Evolutionary conservation across 2,888 invertebrate genomes (phyloP).

Genomic region (Allacma fusca): DNA sequence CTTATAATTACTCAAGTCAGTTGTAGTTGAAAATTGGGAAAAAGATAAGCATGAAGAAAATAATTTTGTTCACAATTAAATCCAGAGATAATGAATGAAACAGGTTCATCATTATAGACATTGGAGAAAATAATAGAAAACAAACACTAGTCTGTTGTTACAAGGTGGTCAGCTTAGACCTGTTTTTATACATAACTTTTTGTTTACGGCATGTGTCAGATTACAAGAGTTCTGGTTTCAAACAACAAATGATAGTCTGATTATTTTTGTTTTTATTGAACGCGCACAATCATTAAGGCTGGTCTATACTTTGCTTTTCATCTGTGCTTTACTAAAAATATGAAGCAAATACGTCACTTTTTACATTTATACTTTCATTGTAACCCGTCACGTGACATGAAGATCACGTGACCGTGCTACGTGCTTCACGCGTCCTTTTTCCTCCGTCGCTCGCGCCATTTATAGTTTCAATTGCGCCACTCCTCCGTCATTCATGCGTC

Average conservation of each 20-base stretch:
- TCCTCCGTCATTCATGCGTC: too few species aligned
- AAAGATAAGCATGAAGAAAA: background rate
- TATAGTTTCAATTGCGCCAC: too few species aligned
- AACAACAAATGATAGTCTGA: background rate
- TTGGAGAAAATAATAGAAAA: background rate
- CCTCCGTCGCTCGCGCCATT: too few species aligned
- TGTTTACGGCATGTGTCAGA: background rate
- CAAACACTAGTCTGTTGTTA: background rate
- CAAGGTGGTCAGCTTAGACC: background rate
- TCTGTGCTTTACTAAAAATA: too few species aligned
- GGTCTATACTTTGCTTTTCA: too few species aligned
- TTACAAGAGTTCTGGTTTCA: background rate
- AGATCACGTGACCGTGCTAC: too few species aligned
- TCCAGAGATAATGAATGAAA: background rate
- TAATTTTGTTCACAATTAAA: background rate
- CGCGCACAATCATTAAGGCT: too few species aligned
- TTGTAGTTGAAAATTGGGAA: background rate
- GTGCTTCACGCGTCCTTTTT: too few species aligned
- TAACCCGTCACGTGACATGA: too few species aligned
- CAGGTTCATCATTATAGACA: conserved; percentile 16
- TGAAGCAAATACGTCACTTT: too few species aligned
- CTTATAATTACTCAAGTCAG: background rate
- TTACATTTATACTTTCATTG: too few species aligned
- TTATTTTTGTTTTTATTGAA: background rate
- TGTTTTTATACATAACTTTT: background rate